These are phyloP conservation scores for Bombyx mandarina DNA, from an alignment of 1,140 invertebrate genomes.

Conservation along the genomic window DNA sequence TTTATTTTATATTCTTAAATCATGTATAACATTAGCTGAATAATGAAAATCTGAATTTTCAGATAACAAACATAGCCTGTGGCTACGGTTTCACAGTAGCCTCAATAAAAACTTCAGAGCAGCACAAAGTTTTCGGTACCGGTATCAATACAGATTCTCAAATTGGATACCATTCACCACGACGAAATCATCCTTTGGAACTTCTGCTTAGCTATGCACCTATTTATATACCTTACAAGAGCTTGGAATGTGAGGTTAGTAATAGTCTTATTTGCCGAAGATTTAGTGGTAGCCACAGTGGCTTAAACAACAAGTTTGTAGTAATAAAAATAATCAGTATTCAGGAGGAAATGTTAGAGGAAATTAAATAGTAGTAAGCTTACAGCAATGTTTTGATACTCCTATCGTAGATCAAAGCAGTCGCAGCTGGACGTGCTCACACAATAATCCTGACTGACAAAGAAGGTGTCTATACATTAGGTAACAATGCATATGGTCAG, in stretches of 20 bases:
- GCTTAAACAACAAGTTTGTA: too few species aligned
- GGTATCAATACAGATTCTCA: slow-evolving; percentile 96
- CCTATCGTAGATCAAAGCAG: slow-evolving; percentile 43
- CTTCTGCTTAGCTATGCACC: slow-evolving; percentile 82
- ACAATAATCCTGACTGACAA: slow-evolving; percentile 84
- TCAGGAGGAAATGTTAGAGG: too few species aligned
- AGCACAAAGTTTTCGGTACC: slow-evolving; percentile 85
- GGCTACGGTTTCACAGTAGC: slow-evolving; percentile 94
- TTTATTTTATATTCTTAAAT: too few species aligned
- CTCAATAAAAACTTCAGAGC: slow-evolving; percentile 76
- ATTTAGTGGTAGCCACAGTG: too few species aligned
- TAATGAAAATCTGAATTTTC: slow-evolving; percentile 17
- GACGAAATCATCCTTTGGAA: slow-evolving; percentile 77
- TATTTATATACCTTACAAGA: slow-evolving; percentile 79
- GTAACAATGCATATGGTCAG: slow-evolving; percentile 95
- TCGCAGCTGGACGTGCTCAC: slow-evolving; percentile 92
- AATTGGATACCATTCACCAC: slow-evolving; percentile 81
- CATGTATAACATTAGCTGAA: not conserved
- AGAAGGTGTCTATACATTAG: slow-evolving; percentile 86
- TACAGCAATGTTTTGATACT: too few species aligned
- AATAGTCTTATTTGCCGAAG: not conserved
- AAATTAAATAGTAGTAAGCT: too few species aligned
- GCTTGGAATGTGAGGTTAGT: slow-evolving; percentile 56
- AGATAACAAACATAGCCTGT: slow-evolving; percentile 81
- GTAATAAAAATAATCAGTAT: too few species aligned